Evolutionary conservation across 2,797 vertebrate species (phyloP).

Genomic region (Spinibarbus caldwelli): DNA sequence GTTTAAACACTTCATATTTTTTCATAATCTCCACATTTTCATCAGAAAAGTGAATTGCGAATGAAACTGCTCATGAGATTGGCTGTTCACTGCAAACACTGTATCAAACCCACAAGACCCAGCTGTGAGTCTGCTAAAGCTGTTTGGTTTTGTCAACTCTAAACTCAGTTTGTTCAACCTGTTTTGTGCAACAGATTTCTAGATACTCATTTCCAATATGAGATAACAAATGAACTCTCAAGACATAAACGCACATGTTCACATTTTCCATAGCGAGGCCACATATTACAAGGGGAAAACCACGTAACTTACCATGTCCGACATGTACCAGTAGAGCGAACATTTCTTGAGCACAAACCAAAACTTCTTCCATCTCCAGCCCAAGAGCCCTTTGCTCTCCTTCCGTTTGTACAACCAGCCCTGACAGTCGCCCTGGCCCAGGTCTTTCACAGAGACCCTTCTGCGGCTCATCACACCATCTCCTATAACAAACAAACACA

Average conservation of each 20-base stretch:
- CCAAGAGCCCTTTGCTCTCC: constrained; percentile 83
- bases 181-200: neutral
- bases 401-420: constrained; percentile 91
- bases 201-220: neutral
- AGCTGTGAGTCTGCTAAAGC: neutral
- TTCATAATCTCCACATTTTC: neutral
- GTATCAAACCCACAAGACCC: neutral
- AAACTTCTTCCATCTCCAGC: constrained; percentile 89
- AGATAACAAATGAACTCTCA: neutral
- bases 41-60: neutral
- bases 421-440: constrained; percentile 83
- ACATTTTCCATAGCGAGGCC: neutral
- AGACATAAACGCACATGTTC: neutral
- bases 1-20: neutral
- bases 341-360: constrained; percentile 90
- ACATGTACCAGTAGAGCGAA: constrained; percentile 87
- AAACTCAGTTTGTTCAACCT: neutral
- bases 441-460: constrained; percentile 87
- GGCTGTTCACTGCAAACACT: neutral
- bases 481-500: constrained; percentile 63
- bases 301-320: constrained; percentile 78
- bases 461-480: constrained; percentile 83
- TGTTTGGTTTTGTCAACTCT: too few species aligned
- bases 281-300: neutral
- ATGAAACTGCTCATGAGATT: neutral